Conservation (phyloP, 2,888 invertebrate genomes). For the Drosophila longiperda region DNA sequence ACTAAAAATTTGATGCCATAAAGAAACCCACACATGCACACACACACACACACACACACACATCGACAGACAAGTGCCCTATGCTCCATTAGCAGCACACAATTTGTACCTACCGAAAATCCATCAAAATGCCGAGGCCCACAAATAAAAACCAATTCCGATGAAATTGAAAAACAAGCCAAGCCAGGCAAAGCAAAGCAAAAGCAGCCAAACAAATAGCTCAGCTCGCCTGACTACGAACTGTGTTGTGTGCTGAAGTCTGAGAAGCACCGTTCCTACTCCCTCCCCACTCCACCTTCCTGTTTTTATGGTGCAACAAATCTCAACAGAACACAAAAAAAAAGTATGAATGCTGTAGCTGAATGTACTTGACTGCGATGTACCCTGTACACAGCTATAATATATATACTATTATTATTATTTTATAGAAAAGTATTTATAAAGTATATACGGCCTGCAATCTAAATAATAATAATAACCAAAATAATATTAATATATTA, state of each 20-base stretch:
- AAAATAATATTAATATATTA: not conserved
- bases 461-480: not conserved
- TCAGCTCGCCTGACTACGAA: slow-evolving; percentile 25
- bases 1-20: slow-evolving; percentile 30
- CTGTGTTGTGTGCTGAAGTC: not conserved
- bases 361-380: not conserved
- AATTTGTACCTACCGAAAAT: slow-evolving; percentile 76
- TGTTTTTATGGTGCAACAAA: slow-evolving; percentile 73
- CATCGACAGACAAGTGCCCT: slow-evolving; percentile 48
- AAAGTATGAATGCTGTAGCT: not conserved
- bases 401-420: not conserved
- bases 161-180: slow-evolving; percentile 69
- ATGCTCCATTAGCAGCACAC: slow-evolving; percentile 71
- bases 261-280: slow-evolving; percentile 50
- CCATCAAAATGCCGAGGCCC: slow-evolving; percentile 63
- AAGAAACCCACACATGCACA: slow-evolving; percentile 33
- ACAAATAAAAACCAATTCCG: slow-evolving; percentile 76
- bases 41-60: slow-evolving; percentile 12
- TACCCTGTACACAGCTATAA: not conserved
- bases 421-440: not conserved
- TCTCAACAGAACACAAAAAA: slow-evolving; percentile 49
- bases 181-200: slow-evolving; percentile 44
- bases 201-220: slow-evolving; percentile 52
- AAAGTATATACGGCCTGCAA: no score
- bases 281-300: not conserved